Evolutionary conservation across 2,113 vertebrate genomes (phyloP).

Genomic region (Engraulis encrasicolus): DNA sequence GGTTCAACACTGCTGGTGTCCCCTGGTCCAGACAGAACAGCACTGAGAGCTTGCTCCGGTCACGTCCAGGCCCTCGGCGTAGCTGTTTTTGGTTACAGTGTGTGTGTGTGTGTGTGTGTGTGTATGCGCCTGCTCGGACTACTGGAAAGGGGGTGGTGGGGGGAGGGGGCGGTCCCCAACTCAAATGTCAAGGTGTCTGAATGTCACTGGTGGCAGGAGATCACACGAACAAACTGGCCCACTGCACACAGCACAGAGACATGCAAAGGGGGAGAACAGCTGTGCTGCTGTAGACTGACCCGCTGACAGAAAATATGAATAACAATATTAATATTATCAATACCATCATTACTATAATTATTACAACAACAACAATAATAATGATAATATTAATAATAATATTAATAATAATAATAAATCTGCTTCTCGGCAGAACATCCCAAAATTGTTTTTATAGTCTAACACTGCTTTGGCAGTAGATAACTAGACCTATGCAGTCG

Average conservation of each 20-base stretch:
- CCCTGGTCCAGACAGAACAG: not conserved
- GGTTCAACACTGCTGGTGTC: not conserved
- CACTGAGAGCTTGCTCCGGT: not conserved
- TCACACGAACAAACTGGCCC: not conserved
- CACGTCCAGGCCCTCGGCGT: not conserved
- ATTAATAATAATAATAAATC: no score
- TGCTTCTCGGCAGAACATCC: no score
- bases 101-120: no score
- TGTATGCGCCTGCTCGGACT: no score
- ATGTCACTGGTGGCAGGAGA: conserved; percentile 29
- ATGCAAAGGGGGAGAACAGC: not conserved
- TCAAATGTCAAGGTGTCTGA: conserved; percentile 38
- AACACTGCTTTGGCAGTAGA: no score
- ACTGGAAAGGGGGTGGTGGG: not conserved
- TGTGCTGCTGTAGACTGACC: not conserved
- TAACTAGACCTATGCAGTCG: no score
- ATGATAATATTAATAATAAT: no score
- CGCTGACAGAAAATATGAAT: no score
- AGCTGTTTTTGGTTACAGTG: not conserved
- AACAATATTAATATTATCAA: no score
- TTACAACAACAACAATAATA: no score
- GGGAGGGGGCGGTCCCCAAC: not conserved
- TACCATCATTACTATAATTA: no score
- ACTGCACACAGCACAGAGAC: not conserved
- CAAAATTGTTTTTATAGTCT: no score